Evolutionary conservation across 2,797 vertebrate species (phyloP).

Genomic region (Sternotherus odoratus): DNA sequence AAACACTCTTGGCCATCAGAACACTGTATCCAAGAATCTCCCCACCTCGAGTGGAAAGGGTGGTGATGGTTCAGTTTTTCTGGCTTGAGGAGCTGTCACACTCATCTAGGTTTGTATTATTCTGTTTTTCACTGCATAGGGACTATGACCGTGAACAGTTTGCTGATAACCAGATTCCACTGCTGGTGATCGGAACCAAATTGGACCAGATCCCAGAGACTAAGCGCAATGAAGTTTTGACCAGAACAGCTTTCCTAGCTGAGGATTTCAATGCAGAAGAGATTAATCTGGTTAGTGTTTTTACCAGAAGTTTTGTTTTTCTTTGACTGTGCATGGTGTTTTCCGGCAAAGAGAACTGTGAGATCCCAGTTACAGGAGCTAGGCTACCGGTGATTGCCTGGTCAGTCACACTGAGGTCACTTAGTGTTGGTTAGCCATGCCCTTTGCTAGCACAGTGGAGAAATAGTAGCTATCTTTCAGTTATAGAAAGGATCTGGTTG

Average conservation of each 20-base stretch:
- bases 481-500: accelerated
- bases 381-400: neutral
- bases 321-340: neutral
- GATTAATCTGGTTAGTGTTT: conserved; percentile 92
- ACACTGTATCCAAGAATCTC: neutral
- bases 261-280: conserved; percentile 99
- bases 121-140: conserved; percentile 75
- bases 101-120: neutral
- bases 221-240: conserved; percentile 94
- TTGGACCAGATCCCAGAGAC: conserved; percentile 96
- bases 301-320: neutral
- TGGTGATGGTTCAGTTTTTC: neutral
- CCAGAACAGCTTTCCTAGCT: conserved; percentile 93
- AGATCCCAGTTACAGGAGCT: neutral
- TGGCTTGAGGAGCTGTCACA: neutral
- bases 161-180: conserved; percentile 94
- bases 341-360: neutral
- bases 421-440: accelerated
- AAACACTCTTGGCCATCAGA: neutral
- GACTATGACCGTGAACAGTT: conserved; percentile 97
- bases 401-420: neutral
- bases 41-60: neutral
- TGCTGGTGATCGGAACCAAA: conserved; percentile 97
- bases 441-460: neutral
- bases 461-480: neutral